Conservation (phyloP, 2,888 invertebrate species). For the Zaprionus bogoriensis region DNA sequence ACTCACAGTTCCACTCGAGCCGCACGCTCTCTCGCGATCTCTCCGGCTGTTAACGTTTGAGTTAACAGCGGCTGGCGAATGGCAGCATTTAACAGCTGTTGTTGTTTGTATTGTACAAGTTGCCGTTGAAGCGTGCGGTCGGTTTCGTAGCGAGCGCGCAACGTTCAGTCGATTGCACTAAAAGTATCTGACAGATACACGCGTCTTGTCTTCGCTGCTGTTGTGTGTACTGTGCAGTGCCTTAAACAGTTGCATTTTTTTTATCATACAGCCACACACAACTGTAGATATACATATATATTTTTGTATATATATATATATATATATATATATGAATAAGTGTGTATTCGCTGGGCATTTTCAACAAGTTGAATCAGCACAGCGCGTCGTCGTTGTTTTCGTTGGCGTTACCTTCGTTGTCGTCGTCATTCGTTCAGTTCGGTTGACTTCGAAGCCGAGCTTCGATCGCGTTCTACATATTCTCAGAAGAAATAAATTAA, state of each 20-base stretch:
- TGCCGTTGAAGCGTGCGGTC: conserved; percentile 58
- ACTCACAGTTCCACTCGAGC: conserved; percentile 24
- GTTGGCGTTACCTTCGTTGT: not conserved
- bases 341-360: conserved; percentile 17
- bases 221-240: conserved; percentile 28
- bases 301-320: conserved; percentile 11
- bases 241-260: conserved; percentile 34
- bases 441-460: conserved; percentile 15
- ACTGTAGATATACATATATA: too few relatives aligned
- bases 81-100: conserved; percentile 47
- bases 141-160: conserved; percentile 44
- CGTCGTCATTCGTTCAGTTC: conserved; percentile 3
- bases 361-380: conserved; percentile 42
- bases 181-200: conserved; percentile 65
- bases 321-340: too few relatives aligned
- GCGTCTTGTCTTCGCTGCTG: conserved; percentile 32
- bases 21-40: conserved; percentile 40
- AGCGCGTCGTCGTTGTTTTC: not conserved
- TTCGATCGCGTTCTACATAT: conserved; percentile 56
- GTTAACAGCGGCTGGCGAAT: conserved; percentile 1
- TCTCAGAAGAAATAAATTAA: conserved; percentile 37
- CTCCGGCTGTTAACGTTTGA: conserved; percentile 7
- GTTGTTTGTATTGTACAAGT: conserved; percentile 59
- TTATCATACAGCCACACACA: not conserved
- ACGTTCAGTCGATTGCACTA: conserved; percentile 38